phyloP scores from a whole-genome alignment of 2,888 invertebrate genomes.

The Andrena hattorfiana region DNA sequence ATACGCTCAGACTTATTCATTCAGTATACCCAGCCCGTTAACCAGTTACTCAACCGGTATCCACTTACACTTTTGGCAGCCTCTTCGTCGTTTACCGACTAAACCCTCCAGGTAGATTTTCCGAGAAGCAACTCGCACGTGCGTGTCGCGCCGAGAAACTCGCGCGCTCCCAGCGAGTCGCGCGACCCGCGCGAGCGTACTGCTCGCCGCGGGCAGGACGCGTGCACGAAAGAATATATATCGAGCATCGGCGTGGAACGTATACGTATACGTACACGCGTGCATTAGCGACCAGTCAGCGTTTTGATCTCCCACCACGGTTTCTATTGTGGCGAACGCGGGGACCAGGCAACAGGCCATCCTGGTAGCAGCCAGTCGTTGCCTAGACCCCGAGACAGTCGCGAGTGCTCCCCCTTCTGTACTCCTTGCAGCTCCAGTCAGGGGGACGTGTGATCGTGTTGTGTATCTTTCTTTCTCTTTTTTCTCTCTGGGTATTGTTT shows the following conservation, averaged over 20 bases:
- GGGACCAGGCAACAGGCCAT: conserved; percentile 77
- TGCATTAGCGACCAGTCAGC: conserved; percentile 73
- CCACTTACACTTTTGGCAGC: conserved; percentile 37
- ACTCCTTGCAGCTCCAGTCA: conserved; percentile 37
- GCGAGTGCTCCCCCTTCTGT: conserved; percentile 61
- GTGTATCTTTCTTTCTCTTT: not conserved
- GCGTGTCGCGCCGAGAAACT: conserved; percentile 11
- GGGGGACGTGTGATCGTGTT: conserved; percentile 6
- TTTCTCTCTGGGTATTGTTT: not conserved
- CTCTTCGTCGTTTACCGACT: conserved; percentile 6
- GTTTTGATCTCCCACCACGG: conserved; percentile 83
- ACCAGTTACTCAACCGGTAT: conserved; percentile 33
- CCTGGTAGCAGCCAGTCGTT: conserved; percentile 80
- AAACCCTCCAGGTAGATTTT: conserved; percentile 43
- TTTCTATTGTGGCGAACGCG: conserved; percentile 79
- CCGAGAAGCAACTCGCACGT: conserved; percentile 9
- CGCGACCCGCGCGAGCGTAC: not conserved
- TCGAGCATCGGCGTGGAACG: conserved; percentile 3
- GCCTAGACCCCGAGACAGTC: conserved; percentile 80
- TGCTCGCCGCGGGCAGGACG: conserved; percentile 5
- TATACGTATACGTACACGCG: conserved; percentile 35
- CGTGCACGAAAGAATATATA: conserved; percentile 8
- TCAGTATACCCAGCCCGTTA: conserved; percentile 28
- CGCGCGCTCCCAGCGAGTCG: not conserved
- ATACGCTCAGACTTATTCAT: conserved; percentile 29